Conservation (phyloP, 2,797 vertebrate genomes). For the Sandelia bainsii region DNA sequence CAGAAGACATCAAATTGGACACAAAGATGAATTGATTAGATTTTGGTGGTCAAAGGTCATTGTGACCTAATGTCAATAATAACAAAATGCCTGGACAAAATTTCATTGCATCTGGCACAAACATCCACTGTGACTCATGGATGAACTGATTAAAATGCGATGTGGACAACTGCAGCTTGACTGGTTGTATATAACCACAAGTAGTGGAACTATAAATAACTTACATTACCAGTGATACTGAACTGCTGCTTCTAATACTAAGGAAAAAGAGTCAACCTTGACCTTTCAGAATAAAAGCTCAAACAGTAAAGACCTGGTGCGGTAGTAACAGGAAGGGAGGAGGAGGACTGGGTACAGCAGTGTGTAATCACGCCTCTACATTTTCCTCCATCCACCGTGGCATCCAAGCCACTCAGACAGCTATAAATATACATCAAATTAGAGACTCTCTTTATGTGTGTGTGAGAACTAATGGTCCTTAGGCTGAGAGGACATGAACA, state of each 20-base stretch:
- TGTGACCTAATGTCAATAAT: no score
- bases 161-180: no score
- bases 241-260: neutral
- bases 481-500: slow-evolving; percentile 5
- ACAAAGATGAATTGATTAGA: no score
- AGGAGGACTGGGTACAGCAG: slow-evolving; percentile 54
- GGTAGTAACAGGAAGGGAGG: slow-evolving; percentile 52
- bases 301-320: slow-evolving; percentile 3
- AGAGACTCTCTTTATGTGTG: slow-evolving; percentile 54
- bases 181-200: no score
- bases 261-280: neutral
- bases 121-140: no score
- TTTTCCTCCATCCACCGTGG: slow-evolving; percentile 69
- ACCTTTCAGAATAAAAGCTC: slow-evolving; percentile 51
- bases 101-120: no score
- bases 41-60: no score
- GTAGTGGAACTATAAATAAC: neutral
- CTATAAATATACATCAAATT: slow-evolving; percentile 77
- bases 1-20: no score
- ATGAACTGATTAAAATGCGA: no score
- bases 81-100: no score
- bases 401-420: slow-evolving; percentile 64
- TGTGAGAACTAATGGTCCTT: slow-evolving; percentile 35
- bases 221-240: neutral
- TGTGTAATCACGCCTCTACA: slow-evolving; percentile 70